These are phyloP conservation scores for Platycheirus rosarum DNA, from an alignment of 2,888 invertebrate species.

Conservation along the genomic window DNA sequence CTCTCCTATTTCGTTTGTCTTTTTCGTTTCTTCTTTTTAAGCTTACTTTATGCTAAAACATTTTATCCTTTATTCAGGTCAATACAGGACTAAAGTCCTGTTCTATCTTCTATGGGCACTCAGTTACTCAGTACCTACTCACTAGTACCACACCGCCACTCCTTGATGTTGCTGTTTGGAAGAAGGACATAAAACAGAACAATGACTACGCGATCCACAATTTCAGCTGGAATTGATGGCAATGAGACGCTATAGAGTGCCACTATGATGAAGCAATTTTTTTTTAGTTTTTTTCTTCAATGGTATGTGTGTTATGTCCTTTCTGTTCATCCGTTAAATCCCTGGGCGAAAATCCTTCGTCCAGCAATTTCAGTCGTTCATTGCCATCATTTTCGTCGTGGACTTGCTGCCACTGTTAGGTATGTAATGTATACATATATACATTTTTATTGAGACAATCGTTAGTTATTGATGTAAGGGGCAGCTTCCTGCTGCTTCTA, in stretches of 20 bases:
- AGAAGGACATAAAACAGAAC: slow-evolving; percentile 59
- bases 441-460: slow-evolving; percentile 66
- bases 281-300: slow-evolving; percentile 11
- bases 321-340: slow-evolving; percentile 54
- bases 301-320: slow-evolving; percentile 12
- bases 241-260: slow-evolving; percentile 44
- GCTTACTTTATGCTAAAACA: slow-evolving; percentile 70
- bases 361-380: slow-evolving; percentile 30
- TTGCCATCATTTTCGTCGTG: slow-evolving; percentile 16
- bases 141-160: neutral
- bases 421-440: too few species aligned
- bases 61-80: slow-evolving; percentile 66
- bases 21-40: too few species aligned
- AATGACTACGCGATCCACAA: slow-evolving; percentile 63
- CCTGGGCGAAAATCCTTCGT: slow-evolving; percentile 44
- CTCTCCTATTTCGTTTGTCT: slow-evolving; percentile 7
- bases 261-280: slow-evolving; percentile 54
- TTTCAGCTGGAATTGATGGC: slow-evolving; percentile 62
- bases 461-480: slow-evolving; percentile 70
- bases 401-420: neutral
- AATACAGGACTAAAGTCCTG: slow-evolving; percentile 60
- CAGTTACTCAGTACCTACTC: slow-evolving; percentile 19
- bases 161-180: slow-evolving; percentile 24
- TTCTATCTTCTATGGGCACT: slow-evolving; percentile 13
- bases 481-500: slow-evolving; percentile 57